phyloP scores from a whole-genome alignment of 2,888 invertebrate species.

The Dicycla oo region DNA sequence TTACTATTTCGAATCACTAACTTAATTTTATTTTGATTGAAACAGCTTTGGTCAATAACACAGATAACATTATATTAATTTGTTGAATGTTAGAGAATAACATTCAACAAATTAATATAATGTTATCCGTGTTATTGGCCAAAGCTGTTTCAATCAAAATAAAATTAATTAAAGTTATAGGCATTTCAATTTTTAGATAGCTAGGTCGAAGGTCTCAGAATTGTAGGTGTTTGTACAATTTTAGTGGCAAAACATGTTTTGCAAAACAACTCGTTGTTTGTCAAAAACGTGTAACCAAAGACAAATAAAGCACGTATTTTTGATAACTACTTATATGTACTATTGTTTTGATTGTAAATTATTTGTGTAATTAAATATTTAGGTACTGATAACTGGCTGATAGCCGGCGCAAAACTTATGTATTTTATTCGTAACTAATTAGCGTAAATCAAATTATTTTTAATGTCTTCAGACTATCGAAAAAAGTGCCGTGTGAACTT shows the following conservation, averaged over 20 bases:
- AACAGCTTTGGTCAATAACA: too few relatives aligned
- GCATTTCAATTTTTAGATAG: conserved; percentile 16
- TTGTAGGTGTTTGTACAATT: neutral
- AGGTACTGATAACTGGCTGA: conserved; percentile 4
- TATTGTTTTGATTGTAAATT: neutral
- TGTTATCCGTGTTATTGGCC: conserved; percentile 13
- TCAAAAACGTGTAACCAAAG: neutral
- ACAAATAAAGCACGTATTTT: neutral
- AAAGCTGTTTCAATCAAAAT: conserved; percentile 3
- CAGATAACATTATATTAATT: too few relatives aligned
- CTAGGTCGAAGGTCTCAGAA: conserved; percentile 15
- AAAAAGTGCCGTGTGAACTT: neutral
- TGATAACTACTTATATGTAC: conserved; percentile 13
- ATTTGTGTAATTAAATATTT: neutral
- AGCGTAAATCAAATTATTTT: neutral
- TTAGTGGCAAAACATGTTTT: conserved; percentile 15
- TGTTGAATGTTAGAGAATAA: too few relatives aligned
- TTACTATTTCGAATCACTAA: too few relatives aligned
- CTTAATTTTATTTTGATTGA: too few relatives aligned
- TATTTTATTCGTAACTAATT: neutral
- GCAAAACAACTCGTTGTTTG: conserved; percentile 31
- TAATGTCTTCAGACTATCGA: too few relatives aligned
- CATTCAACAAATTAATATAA: neutral
- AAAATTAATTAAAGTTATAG: conserved; percentile 4
- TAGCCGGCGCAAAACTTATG: neutral